These are phyloP conservation scores for Platycercus adscitus DNA, from an alignment of 2,113 vertebrate genomes.

Conservation along the genomic window DNA sequence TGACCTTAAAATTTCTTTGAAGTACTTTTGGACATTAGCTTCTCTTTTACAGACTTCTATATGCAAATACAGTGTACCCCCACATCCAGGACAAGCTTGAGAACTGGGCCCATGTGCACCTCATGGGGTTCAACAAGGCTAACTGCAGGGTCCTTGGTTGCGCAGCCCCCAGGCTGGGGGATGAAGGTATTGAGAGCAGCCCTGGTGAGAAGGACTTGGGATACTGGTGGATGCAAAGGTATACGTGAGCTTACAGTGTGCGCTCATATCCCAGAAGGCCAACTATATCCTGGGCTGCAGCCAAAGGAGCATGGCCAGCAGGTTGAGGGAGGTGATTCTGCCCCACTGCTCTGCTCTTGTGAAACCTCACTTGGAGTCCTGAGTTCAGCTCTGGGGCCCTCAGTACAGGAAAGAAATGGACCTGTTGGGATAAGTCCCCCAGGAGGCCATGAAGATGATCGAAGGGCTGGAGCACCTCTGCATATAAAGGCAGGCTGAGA, in stretches of 20 bases:
- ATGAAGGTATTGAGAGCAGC: background rate
- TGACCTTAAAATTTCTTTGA: background rate
- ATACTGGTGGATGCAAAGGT: background rate
- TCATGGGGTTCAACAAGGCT: background rate
- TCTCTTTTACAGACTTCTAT: background rate
- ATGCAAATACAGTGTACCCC: background rate
- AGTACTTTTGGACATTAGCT: background rate
- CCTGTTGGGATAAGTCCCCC: background rate
- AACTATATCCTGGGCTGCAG: background rate
- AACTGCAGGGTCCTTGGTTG: background rate
- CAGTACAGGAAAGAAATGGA: background rate
- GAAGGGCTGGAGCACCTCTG: background rate
- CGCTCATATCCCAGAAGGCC: background rate
- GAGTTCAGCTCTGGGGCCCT: background rate
- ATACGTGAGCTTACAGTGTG: too few species aligned
- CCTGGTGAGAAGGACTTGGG: background rate
- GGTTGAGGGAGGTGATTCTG: background rate
- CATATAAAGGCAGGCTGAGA: background rate
- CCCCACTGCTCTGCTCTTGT: background rate
- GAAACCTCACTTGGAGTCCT: background rate
- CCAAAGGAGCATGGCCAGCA: rapidly evolving
- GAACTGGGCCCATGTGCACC: background rate
- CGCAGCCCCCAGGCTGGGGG: background rate
- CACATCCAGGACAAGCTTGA: background rate
- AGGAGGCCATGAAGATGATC: background rate